Conservation (phyloP, 2,797 vertebrate genomes). For the Poeciliopsis gracilis region DNA sequence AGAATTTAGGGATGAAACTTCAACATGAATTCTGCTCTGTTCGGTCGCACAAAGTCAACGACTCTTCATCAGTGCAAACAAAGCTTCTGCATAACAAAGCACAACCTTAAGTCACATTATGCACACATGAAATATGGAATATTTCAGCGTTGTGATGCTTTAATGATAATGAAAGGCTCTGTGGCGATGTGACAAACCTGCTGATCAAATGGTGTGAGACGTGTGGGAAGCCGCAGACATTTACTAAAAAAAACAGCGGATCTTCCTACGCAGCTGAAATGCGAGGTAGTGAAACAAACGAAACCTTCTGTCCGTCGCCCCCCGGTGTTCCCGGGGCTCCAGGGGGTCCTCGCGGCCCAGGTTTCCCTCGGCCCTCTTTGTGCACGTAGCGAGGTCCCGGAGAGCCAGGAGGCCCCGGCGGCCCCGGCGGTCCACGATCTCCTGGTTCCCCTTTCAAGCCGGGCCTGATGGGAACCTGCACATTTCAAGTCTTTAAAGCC, state of each 20-base stretch:
- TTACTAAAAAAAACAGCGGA: background rate
- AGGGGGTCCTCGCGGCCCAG: slow-evolving; percentile 64
- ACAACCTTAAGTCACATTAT: background rate
- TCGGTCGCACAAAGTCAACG: no score
- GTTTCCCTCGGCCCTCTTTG: slow-evolving; percentile 52
- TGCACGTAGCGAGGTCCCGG: slow-evolving; percentile 50
- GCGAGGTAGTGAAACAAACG: background rate
- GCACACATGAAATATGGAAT: background rate
- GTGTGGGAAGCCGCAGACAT: background rate
- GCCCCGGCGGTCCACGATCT: slow-evolving; percentile 70
- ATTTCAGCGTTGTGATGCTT: background rate
- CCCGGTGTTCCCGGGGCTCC: slow-evolving; percentile 65
- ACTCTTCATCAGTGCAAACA: no score
- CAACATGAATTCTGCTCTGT: no score
- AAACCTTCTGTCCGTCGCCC: slow-evolving; percentile 72
- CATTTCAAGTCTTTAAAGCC: background rate
- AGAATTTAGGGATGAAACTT: background rate
- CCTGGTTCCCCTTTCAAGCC: slow-evolving; percentile 74
- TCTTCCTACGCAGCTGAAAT: background rate
- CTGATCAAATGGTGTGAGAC: background rate
- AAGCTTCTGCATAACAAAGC: background rate
- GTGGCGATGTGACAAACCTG: background rate
- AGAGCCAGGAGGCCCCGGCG: slow-evolving; percentile 52
- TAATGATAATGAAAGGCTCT: background rate
- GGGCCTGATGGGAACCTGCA: slow-evolving; percentile 46